Conservation (phyloP, 1,140 invertebrate genomes). For the Achatina immaculata region DNA sequence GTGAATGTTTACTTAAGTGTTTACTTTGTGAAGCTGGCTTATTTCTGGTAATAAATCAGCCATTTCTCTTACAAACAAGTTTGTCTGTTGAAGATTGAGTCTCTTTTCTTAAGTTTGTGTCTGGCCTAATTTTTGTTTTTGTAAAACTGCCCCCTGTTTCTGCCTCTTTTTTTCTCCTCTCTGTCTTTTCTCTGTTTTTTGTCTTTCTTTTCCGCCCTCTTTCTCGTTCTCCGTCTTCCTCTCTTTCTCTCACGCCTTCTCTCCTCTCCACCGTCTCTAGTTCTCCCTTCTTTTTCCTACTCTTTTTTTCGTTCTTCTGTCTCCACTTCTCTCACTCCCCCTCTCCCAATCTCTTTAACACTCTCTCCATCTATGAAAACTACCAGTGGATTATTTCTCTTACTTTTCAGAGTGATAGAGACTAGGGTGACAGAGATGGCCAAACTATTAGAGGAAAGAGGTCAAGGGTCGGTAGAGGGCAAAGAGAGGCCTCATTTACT, state of each 20-base stretch:
- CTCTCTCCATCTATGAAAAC: neutral
- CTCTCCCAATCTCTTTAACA: neutral
- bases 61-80: no score
- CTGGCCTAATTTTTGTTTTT: no score
- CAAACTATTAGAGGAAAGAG: neutral
- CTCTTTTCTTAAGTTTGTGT: no score
- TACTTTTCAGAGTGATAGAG: neutral
- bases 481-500: neutral
- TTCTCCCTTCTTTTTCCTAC: neutral
- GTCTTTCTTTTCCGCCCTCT: constrained; percentile 7
- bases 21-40: no score
- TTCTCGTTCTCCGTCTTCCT: neutral
- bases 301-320: neutral
- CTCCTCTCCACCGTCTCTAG: neutral
- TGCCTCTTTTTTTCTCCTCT: neutral
- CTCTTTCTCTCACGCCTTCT: neutral
- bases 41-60: no score
- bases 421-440: neutral
- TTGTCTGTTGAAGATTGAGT: no score
- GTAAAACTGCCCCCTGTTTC: neutral
- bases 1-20: no score
- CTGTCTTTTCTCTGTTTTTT: neutral
- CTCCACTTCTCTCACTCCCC: neutral
- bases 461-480: neutral
- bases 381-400: neutral